Evolutionary conservation across 2,888 invertebrate species (phyloP).

Genomic region (Andricus curvator): DNA sequence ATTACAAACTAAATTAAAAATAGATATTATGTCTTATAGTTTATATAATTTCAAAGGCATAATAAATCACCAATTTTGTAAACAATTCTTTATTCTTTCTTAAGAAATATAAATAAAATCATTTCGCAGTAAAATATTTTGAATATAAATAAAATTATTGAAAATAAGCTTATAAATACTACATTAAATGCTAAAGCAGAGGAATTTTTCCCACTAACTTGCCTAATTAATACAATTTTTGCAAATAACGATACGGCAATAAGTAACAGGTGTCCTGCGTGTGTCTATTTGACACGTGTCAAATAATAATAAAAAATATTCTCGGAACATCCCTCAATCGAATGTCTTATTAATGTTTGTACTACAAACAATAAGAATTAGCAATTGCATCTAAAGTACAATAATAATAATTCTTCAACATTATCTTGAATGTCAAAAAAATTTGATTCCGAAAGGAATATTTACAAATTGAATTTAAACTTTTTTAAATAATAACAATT

Average conservation of each 20-base stretch:
- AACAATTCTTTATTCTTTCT: not conserved
- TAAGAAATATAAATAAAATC: not conserved
- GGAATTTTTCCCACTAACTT: not conserved
- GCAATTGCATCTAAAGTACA: not conserved
- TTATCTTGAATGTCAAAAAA: not conserved
- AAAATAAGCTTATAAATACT: not conserved
- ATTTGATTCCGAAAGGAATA: not conserved
- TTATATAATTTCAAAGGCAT: not conserved
- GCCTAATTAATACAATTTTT: not conserved
- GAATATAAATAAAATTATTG: slow-evolving; percentile 1
- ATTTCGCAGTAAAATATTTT: not conserved
- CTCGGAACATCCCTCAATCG: not conserved
- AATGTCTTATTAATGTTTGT: not conserved
- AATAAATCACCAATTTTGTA: not conserved
- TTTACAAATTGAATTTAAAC: too few relatives aligned
- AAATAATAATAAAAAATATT: not conserved
- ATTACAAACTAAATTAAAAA: too few relatives aligned
- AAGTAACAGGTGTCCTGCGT: too few relatives aligned
- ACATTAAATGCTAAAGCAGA: not conserved
- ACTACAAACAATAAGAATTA: not conserved
- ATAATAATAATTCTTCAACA: not conserved
- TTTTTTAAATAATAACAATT: not conserved
- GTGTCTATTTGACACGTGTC: not conserved
- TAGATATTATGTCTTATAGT: not conserved
- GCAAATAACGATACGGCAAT: not conserved